Base-by-base conservation (phyloP, 2,113 vertebrate species). In the Eudyptes chrysolophus region DNA sequence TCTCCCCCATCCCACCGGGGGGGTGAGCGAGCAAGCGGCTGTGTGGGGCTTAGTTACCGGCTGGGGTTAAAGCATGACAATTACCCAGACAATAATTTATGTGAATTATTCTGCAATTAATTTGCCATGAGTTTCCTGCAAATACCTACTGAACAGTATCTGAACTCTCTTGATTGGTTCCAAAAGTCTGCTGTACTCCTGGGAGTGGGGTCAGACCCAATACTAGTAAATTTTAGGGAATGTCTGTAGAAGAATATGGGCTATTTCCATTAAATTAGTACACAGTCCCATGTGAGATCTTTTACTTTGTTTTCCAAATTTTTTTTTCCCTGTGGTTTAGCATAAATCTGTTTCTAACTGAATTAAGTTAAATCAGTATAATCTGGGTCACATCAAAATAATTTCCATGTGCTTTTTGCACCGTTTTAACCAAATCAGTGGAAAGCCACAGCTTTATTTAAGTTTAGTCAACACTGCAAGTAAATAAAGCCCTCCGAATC, bases 61-160 rank as follows among this genome's bases (percentile, higher is more conserved):
- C 42, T 42, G 42, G 42, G 42, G 42, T 42, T 42, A 42, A 42
- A 42, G 42, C 42, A 42, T 42, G 42, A 42, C 42, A 42, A 42
- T 42, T 95, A 93, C 15, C 55, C 68, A 93, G 51, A 79, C 49
- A 93, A 93, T 77, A 94, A 96, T 88, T 95, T 93, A 93, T 88
- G 68, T 85, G 78, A 92, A 75, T 86, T 78, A 95, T 90, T 92
- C 94, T 81, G 68, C 92, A 95, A 94, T 80, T 94, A 90, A 95
- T 93, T 95, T 86, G 60, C 49, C 17, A 5, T 32, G 29, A 86
- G 36, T 58, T 95, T 74, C 75, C 94, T 90, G 79, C 71, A 94
- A 86, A 94, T 68, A 90, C 30, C 25, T 46, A 60, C 70, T 58
- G 51, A 96, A 66, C 12, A 62, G 34, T 54, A 44, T 78, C 68